phyloP scores from a whole-genome alignment of 2,113 vertebrate species.

The Ovis aries region DNA sequence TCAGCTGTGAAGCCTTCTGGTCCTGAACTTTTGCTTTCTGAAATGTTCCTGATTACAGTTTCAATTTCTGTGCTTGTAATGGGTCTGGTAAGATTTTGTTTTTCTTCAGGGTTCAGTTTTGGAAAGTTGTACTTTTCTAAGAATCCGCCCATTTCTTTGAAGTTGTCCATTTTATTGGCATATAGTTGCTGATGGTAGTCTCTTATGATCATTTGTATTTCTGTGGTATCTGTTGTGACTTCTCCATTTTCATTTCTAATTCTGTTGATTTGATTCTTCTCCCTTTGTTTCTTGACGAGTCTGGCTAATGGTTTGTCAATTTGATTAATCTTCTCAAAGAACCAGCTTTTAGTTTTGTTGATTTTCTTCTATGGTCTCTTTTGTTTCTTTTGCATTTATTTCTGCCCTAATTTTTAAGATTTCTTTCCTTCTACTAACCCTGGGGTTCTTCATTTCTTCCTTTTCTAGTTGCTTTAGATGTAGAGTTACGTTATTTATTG shows the following conservation, averaged over 20 bases:
- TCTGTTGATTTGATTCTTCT: no score
- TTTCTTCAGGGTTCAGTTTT: neutral
- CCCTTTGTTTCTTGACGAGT: no score
- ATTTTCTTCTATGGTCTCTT: no score
- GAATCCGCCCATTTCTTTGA: neutral
- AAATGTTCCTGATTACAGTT: neutral
- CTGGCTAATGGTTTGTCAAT: no score
- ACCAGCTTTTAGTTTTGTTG: no score
- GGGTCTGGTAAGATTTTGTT: neutral
- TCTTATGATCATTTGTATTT: neutral
- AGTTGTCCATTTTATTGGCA: neutral
- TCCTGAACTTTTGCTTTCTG: neutral
- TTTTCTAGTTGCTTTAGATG: no score
- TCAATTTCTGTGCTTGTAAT: neutral
- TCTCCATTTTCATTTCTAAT: neutral
- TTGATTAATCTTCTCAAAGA: no score
- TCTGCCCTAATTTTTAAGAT: no score
- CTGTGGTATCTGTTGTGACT: neutral
- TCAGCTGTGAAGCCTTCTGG: neutral
- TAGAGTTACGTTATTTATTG: no score
- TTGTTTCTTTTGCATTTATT: no score
- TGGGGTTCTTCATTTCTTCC: no score
- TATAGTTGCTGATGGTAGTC: neutral
- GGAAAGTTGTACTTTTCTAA: neutral
- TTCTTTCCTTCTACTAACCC: no score